Evolutionary conservation across 2,888 invertebrate genomes (phyloP).

Genomic region (Candidula unifasciata): DNA sequence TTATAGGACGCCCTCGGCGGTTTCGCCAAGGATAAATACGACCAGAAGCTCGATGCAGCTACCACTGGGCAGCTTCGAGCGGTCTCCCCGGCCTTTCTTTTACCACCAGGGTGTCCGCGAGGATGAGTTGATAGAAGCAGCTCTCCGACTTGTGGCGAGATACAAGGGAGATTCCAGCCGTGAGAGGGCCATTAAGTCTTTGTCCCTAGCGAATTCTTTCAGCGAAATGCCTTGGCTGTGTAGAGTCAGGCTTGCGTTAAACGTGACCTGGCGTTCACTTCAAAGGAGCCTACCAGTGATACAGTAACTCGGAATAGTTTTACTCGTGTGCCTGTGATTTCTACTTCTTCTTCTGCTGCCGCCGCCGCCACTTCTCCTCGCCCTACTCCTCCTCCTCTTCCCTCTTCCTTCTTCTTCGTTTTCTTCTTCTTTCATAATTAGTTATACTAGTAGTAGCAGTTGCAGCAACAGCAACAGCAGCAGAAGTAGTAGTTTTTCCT

Average conservation of each 20-base stretch:
- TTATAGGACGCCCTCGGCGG: constrained; percentile 60
- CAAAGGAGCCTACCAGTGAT: constrained; percentile 60
- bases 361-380: too few species aligned
- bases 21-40: constrained; percentile 67
- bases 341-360: too few species aligned
- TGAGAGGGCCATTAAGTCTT: constrained; percentile 75
- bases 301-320: background rate
- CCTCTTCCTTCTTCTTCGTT: too few species aligned
- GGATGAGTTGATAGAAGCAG: constrained; percentile 65
- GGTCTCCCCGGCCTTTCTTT: constrained; percentile 71
- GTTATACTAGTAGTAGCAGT: too few species aligned
- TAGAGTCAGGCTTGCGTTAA: constrained; percentile 75
- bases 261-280: constrained; percentile 70
- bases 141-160: constrained; percentile 68
- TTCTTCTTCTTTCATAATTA: too few species aligned
- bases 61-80: constrained; percentile 70
- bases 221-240: constrained; percentile 77
- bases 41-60: constrained; percentile 71
- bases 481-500: too few species aligned
- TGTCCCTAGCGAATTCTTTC: constrained; percentile 75
- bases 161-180: constrained; percentile 65
- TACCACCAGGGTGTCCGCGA: constrained; percentile 69
- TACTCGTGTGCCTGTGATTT: too few species aligned
- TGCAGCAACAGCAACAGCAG: too few species aligned
- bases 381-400: too few species aligned